Conservation (phyloP, 2,888 invertebrate species). For the Dryococelus australis region DNA sequence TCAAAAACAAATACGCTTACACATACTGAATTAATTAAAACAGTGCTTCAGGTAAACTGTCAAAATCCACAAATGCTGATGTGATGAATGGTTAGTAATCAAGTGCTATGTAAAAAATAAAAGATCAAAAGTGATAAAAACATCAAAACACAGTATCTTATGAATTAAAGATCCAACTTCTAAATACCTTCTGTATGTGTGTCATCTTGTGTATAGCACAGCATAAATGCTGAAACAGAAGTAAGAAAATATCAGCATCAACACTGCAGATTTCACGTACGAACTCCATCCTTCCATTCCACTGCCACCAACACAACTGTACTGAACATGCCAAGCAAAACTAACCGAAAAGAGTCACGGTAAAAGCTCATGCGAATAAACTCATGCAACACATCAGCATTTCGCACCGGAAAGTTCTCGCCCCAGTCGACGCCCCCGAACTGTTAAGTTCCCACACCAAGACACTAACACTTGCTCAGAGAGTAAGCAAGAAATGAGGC, state of each 20-base stretch:
- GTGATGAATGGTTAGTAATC: background rate
- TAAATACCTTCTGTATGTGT: constrained; percentile 81
- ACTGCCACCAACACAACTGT: background rate
- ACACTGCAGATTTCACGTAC: background rate
- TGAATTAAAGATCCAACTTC: background rate
- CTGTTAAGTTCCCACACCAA: background rate
- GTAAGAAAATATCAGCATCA: constrained; percentile 41
- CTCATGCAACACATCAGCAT: background rate
- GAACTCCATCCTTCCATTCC: background rate
- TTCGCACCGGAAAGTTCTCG: background rate
- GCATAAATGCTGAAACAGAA: constrained; percentile 90
- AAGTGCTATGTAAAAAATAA: background rate
- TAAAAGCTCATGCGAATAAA: background rate
- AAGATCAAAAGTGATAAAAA: background rate
- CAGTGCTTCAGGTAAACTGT: background rate
- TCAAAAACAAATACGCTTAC: background rate
- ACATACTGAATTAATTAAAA: background rate
- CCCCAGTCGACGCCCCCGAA: background rate
- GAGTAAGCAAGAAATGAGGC: background rate
- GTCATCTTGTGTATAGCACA: constrained; percentile 93
- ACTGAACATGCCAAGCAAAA: background rate
- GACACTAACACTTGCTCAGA: background rate
- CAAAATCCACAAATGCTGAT: background rate
- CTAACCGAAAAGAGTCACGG: background rate
- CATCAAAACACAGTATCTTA: background rate